Percentiles rank a stretch among this genome's conserved stretches.
phyloP scores from a whole-genome alignment of 2,113 vertebrate genomes.

The Scalopus aquaticus region DNA sequence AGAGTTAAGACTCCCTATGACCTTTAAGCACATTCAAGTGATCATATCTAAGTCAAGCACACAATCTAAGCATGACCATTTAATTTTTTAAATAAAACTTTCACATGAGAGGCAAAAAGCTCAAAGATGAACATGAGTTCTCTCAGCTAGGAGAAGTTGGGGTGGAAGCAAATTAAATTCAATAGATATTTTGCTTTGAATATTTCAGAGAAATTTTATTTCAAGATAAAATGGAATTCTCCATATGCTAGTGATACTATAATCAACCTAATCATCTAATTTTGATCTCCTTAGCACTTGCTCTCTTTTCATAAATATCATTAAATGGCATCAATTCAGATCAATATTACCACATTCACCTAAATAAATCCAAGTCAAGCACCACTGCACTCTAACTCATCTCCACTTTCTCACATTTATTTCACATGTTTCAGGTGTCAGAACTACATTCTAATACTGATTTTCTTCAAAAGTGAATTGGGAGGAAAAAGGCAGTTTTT shows the following conservation, averaged over 20 bases:
- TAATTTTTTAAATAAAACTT: conserved; percentile 15
- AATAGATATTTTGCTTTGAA: conserved; percentile 24
- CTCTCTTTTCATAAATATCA: conserved; percentile 17
- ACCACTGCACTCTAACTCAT: neutral
- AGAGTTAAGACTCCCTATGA: neutral
- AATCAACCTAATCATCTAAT: conserved; percentile 27
- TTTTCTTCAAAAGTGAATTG: neutral
- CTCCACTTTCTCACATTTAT: neutral
- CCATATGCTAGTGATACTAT: neutral
- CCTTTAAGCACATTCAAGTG: neutral
- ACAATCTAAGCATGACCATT: neutral
- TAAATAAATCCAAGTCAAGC: neutral
- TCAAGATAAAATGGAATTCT: neutral
- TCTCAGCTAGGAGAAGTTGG: neutral
- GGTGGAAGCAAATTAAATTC: neutral
- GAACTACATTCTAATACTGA: neutral
- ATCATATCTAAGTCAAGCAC: neutral
- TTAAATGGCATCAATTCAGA: neutral
- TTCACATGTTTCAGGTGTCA: neutral
- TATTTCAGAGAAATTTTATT: conserved; percentile 33
- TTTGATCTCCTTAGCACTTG: neutral
- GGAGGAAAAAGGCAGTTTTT: neutral
- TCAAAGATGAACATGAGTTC: conserved; percentile 1
- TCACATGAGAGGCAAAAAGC: conserved; percentile 18
- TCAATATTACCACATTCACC: neutral